A percentile compares a stretch with the other conserved stretches of the same genome.
These are phyloP conservation scores for Tinamus major DNA, from an alignment of 2,797 vertebrate genomes.

Conservation along the genomic window DNA sequence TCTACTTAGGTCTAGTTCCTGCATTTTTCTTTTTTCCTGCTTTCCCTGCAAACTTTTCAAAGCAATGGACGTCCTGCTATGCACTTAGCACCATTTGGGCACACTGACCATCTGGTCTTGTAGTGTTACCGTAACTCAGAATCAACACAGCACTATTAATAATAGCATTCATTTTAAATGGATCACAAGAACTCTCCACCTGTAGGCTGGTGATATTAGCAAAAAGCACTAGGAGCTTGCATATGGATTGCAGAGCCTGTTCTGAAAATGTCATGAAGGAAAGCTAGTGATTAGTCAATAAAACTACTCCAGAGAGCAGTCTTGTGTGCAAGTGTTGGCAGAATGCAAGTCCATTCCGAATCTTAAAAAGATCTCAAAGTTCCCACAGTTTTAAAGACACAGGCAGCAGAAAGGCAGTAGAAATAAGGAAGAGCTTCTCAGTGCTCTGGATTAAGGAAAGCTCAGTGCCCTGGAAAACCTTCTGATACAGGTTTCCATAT, in stretches of 20 bases:
- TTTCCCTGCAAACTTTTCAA: neutral
- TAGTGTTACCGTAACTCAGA: neutral
- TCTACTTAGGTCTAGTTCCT: neutral
- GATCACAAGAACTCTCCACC: neutral
- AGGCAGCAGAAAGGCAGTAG: neutral
- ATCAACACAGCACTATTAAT: neutral
- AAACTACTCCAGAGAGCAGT: neutral
- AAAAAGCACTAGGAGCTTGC: neutral
- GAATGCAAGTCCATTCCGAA: neutral
- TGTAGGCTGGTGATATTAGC: neutral
- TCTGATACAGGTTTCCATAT: neutral
- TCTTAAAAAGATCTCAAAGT: neutral
- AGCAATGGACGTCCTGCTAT: neutral
- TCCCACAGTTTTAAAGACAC: neutral
- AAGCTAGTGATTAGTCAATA: neutral
- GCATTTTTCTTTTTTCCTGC: neutral
- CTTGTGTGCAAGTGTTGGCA: accelerated
- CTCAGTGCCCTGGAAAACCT: neutral
- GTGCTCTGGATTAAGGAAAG: neutral
- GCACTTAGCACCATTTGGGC: neutral
- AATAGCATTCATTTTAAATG: neutral
- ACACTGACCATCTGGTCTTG: neutral
- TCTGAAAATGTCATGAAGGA: neutral
- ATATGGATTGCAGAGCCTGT: neutral
- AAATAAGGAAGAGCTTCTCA: neutral